A percentile compares a stretch with the other conserved stretches of the same genome.
These are phyloP conservation scores for Drosophila navojoa DNA, from an alignment of 1,140 invertebrate species.

Conservation along the genomic window DNA sequence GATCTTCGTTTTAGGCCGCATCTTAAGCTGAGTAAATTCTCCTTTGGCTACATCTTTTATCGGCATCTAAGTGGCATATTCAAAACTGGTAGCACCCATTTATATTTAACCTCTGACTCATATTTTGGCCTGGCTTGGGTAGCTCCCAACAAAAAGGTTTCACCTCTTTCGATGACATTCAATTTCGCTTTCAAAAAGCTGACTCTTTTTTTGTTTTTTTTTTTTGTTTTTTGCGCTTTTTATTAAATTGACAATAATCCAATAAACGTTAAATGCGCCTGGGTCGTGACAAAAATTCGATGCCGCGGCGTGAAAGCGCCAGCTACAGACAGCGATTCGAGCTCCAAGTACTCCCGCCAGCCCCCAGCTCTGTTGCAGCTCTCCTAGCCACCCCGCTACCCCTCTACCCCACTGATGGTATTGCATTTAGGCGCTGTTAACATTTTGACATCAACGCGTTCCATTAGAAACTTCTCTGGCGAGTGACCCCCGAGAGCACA, in stretches of 20 bases:
- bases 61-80: slow-evolving; percentile 12
- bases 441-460: slow-evolving; percentile 76
- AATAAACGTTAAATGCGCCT: slow-evolving; percentile 74
- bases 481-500: slow-evolving; percentile 43
- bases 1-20: too few species aligned
- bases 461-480: slow-evolving; percentile 34
- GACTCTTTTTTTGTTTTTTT: slow-evolving; percentile 30
- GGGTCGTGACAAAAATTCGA: slow-evolving; percentile 75
- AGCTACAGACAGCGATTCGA: slow-evolving; percentile 3
- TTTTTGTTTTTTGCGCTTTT: slow-evolving; percentile 28
- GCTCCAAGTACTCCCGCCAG: slow-evolving; percentile 6
- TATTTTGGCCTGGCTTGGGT: not conserved
- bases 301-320: slow-evolving; percentile 68
- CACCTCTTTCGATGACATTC: slow-evolving; percentile 20
- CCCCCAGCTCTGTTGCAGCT: not conserved
- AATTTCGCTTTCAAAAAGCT: slow-evolving; percentile 69
- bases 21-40: too few species aligned
- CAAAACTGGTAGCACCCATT: slow-evolving; percentile 54
- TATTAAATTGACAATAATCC: slow-evolving; percentile 79
- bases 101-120: slow-evolving; percentile 62
- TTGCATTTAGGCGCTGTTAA: slow-evolving; percentile 58
- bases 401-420: not conserved
- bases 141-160: slow-evolving; percentile 14
- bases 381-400: not conserved
- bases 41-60: not conserved